These are phyloP conservation scores for Amphimedon queenslandica DNA, from an alignment of 37 sponge, comb jelly and placozoan species.

Conservation along the genomic window DNA sequence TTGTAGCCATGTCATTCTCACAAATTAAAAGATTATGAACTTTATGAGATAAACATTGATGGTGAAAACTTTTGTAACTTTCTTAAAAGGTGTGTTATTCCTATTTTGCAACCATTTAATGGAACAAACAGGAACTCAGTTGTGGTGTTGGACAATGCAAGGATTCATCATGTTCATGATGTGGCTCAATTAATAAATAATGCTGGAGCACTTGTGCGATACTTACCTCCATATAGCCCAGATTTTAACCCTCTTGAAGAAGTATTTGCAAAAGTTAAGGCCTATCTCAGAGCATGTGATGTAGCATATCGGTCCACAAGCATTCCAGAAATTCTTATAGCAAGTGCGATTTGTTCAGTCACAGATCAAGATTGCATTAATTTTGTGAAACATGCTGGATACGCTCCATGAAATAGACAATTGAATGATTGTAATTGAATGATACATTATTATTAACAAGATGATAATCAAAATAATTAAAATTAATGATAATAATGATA, in stretches of 20 bases:
- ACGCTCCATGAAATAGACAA: too few relatives aligned
- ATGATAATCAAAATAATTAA: background rate
- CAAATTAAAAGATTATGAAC: slow-evolving; percentile 24
- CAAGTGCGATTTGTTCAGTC: slow-evolving; percentile 20
- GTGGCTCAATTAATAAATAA: background rate
- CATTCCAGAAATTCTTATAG: background rate
- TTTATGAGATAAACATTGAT: slow-evolving; percentile 16
- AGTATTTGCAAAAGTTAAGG: slow-evolving; percentile 26
- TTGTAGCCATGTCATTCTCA: slow-evolving; percentile 26
- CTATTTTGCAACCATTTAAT: slow-evolving; percentile 32
- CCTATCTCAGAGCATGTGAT: slow-evolving; percentile 15
- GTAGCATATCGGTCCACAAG: background rate
- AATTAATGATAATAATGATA: background rate
- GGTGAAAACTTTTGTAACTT: slow-evolving; percentile 26
- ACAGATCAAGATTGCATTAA: slow-evolving; percentile 20
- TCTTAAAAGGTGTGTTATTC: slow-evolving; percentile 15
- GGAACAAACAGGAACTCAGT: slow-evolving; percentile 19
- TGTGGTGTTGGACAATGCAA: slow-evolving; percentile 38
- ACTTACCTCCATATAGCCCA: slow-evolving; percentile 31
- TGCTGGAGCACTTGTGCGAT: slow-evolving; percentile 13
- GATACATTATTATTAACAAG: background rate
- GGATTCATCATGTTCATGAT: slow-evolving; percentile 29
- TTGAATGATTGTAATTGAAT: background rate
- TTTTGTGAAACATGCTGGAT: slow-evolving; percentile 33
- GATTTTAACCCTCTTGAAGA: slow-evolving; percentile 31